phyloP scores from a whole-genome alignment of 2,113 vertebrate genomes.

The Nerophis ophidion region DNA sequence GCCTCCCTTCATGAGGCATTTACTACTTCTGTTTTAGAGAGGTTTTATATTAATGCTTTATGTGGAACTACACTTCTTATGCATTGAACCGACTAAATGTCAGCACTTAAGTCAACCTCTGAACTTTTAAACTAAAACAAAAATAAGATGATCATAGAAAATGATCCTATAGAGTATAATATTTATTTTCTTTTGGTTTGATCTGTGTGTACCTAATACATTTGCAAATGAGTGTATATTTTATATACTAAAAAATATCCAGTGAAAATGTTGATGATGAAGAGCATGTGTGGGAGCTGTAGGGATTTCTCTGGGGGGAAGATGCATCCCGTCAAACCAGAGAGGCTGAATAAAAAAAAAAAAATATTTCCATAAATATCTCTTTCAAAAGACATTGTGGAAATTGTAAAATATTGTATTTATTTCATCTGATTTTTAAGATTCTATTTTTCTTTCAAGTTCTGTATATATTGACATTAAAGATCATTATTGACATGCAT shows the following conservation, averaged over 20 bases:
- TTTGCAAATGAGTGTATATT: constrained; percentile 16
- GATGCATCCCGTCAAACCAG: constrained; percentile 56
- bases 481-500: constrained; percentile 80
- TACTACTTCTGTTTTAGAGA: constrained; percentile 1
- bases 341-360: constrained; percentile 50
- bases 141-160: constrained; percentile 1
- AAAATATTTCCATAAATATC: constrained; percentile 66
- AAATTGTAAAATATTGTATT: constrained; percentile 95
- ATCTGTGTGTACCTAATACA: constrained; percentile 5
- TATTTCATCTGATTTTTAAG: constrained; percentile 91
- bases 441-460: constrained; percentile 87
- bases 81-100: neutral
- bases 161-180: neutral
- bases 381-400: constrained; percentile 80
- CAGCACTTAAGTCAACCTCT: neutral
- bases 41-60: neutral
- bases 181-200: constrained; percentile 1
- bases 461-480: constrained; percentile 92
- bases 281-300: constrained; percentile 59
- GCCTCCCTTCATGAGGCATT: neutral
- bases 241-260: constrained; percentile 9
- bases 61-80: neutral
- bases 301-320: constrained; percentile 58
- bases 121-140: constrained; percentile 6
- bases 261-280: constrained; percentile 39